Conservation (phyloP, 2,797 vertebrate species). For the Pyrocephalus nanus region DNA sequence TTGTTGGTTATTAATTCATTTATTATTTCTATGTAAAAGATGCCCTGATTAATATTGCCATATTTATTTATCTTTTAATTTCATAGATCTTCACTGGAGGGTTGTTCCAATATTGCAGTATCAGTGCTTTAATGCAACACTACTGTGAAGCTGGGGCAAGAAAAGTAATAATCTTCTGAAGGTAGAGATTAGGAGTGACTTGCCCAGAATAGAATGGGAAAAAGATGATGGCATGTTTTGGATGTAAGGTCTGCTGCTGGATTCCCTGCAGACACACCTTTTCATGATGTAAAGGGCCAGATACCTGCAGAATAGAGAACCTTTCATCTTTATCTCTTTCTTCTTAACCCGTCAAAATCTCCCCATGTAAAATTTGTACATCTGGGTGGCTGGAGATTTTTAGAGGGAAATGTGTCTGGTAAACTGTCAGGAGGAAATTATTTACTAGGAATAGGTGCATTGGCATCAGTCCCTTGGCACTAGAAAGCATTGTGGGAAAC, state of each 20-base stretch:
- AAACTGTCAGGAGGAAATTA: conserved; percentile 12
- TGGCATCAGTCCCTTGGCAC: neutral
- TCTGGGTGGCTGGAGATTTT: neutral
- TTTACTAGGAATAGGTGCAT: neutral
- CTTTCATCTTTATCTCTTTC: conserved; percentile 44
- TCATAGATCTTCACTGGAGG: neutral
- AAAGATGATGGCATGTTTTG: neutral
- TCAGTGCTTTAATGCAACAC: neutral
- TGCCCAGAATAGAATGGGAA: neutral
- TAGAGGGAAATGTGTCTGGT: neutral
- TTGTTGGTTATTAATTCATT: neutral
- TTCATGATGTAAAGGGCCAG: neutral
- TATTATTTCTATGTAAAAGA: neutral
- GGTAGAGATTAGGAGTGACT: neutral
- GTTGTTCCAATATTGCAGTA: neutral
- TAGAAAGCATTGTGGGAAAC: neutral
- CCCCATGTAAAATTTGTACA: neutral
- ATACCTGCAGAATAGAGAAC: neutral
- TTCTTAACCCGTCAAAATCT: conserved; percentile 5
- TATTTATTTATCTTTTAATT: neutral
- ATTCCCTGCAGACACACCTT: conserved; percentile 10
- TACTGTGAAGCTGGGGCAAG: neutral
- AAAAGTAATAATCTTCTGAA: neutral
- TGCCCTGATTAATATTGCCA: neutral
- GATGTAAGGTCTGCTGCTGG: neutral